These are phyloP conservation scores for Bicyclus anynana DNA, from an alignment of 1,140 invertebrate genomes.

Conservation along the genomic window DNA sequence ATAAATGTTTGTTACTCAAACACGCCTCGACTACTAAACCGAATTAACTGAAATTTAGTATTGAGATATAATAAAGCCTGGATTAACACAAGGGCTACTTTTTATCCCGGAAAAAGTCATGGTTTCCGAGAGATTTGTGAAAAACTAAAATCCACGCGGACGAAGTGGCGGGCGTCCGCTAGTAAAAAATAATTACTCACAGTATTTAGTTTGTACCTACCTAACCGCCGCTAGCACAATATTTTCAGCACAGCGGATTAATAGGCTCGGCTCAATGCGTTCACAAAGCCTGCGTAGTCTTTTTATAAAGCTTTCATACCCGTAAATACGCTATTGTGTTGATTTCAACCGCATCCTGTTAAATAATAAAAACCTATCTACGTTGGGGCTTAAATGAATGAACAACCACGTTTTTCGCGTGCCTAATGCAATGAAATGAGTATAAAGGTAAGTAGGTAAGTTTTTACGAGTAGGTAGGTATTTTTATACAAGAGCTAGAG, in stretches of 20 bases:
- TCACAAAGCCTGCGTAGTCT: conserved; percentile 50
- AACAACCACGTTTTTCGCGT: conserved; percentile 1
- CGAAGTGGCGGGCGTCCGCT: too few relatives aligned
- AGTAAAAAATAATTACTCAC: conserved; percentile 17
- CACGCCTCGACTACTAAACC: too few relatives aligned
- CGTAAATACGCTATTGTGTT: conserved; percentile 36
- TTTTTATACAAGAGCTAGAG: too few relatives aligned
- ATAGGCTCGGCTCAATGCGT: conserved; percentile 49
- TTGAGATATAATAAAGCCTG: too few relatives aligned
- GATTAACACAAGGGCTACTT: too few relatives aligned
- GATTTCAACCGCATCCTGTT: conserved; percentile 39
- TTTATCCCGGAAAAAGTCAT: too few relatives aligned
- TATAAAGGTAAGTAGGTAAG: background rate
- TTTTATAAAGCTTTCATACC: conserved; percentile 49
- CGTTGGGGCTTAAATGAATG: conserved; percentile 11
- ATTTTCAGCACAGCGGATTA: conserved; percentile 53
- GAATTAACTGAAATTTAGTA: too few relatives aligned
- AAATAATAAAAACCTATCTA: conserved; percentile 36
- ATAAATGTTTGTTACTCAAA: too few relatives aligned
- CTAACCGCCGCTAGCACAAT: conserved; percentile 29
- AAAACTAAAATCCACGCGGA: too few relatives aligned
- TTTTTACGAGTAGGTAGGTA: too few relatives aligned
- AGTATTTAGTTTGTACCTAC: conserved; percentile 28
- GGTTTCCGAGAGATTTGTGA: too few relatives aligned
- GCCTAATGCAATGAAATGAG: conserved; percentile 3